Base-by-base conservation (phyloP, 1,140 invertebrate species). In the Apis cerana region DNA sequence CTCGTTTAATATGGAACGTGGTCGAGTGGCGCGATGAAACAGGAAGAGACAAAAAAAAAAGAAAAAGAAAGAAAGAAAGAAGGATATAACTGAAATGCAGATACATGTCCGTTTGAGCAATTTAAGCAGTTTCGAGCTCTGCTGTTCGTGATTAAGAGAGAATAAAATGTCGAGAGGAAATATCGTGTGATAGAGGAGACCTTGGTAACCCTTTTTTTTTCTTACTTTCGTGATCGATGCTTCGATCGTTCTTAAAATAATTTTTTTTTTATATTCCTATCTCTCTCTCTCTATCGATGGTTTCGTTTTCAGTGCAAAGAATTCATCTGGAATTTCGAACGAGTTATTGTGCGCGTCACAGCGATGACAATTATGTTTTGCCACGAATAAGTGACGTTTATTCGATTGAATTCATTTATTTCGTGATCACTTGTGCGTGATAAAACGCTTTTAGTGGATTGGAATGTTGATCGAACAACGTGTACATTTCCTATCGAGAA, bases 81-180 rank as follows among this genome's bases (percentile, higher is more conserved):
- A 11, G 52, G 56, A 27, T 27, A 17, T 21, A 33, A 68, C 5
- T 43, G 1, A n/a, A 33, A 50, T 8, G 50, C 8, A 1, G 10
- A 8, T 10, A 43, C 2, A n/a, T 2, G 19, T 10, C 56, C 64
- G 50, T 69, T 61, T 23, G 61, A 74, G 15, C 15, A 15, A 50
- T 69, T 50, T 10, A 68, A 74, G 50, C 50, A 10, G 9, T 27
- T 12, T 48, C 56, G 56, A 48, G 54, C 12, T 5, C 19, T 61
- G 13, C n/a, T 13, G 33, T 61, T 75, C 71, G 71, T 75, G 71
- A 75, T 61, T 48, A 75, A 75, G 71, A 61, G 71, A 61, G 33
- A 74, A 15, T 43, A 43, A n/a, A 43, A 74, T 59, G 27, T 74
- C 21, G 10, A 59, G 71, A 15, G 71, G 21, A 9, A 43, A 43